These are phyloP conservation scores for Nipponia nippon DNA, from an alignment of 2,113 vertebrate species.

Conservation along the genomic window DNA sequence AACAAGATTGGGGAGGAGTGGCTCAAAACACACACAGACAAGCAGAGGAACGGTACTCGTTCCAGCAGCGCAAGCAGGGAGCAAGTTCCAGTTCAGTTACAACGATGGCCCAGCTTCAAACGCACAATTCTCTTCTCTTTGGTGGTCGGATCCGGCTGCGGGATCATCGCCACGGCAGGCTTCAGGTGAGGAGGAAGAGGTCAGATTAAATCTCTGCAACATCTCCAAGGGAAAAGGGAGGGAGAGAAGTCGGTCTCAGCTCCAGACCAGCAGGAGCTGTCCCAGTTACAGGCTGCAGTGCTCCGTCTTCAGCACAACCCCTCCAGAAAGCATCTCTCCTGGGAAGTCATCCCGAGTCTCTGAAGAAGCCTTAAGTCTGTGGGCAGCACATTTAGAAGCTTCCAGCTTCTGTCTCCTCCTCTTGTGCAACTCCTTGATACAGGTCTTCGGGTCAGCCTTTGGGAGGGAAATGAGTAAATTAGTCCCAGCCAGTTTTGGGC, in stretches of 20 bases:
- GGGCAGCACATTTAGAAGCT: background rate
- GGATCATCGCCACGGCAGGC: conserved; percentile 45
- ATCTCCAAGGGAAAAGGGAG: conserved; percentile 57
- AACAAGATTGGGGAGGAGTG: background rate
- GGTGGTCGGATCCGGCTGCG: conserved; percentile 59
- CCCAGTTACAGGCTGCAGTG: background rate
- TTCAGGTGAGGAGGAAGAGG: conserved; percentile 54
- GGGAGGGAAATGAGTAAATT: conserved; percentile 57
- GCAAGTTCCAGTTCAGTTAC: conserved; percentile 57
- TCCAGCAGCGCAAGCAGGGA: background rate
- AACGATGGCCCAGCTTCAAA: conserved; percentile 10
- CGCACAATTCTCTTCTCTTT: conserved; percentile 50
- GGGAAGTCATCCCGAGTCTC: background rate
- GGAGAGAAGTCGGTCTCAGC: conserved; percentile 10
- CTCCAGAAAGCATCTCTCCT: background rate
- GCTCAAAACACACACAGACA: conserved; percentile 1
- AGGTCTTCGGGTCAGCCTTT: conserved; percentile 46
- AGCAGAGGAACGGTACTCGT: background rate
- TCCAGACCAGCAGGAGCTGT: conserved; percentile 73
- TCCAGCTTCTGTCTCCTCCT: conserved; percentile 9
- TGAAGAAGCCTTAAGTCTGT: background rate
- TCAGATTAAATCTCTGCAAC: conserved; percentile 63
- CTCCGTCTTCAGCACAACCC: background rate
- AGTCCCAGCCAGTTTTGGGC: background rate
- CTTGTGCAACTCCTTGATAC: conserved; percentile 10